These are phyloP conservation scores for Leucoma salicis DNA, from an alignment of 2,888 invertebrate genomes.

Conservation along the genomic window DNA sequence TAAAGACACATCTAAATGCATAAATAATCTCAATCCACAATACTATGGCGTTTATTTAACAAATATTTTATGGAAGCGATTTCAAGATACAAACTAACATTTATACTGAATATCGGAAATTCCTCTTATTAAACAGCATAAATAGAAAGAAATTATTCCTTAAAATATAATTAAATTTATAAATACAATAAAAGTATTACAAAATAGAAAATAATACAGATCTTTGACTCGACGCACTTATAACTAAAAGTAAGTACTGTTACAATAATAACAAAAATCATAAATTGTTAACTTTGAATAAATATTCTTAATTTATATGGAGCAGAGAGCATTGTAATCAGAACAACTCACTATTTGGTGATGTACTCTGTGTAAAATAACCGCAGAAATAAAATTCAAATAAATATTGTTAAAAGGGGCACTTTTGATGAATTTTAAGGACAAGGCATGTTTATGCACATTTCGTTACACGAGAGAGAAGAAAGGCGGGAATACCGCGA, in stretches of 20 bases:
- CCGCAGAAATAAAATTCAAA: background rate
- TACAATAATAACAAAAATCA: constrained; percentile 65
- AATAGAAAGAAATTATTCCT: constrained; percentile 59
- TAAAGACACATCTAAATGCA: constrained; percentile 64
- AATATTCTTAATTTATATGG: constrained; percentile 68
- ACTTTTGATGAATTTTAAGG: too few relatives aligned
- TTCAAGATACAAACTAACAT: constrained; percentile 60
- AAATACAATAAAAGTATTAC: constrained; percentile 78
- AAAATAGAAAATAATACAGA: constrained; percentile 82
- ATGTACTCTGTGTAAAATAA: constrained; percentile 25
- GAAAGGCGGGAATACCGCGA: too few relatives aligned
- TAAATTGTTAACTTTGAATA: constrained; percentile 73
- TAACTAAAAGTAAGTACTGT: constrained; percentile 71
- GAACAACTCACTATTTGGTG: constrained; percentile 33
- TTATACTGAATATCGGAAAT: constrained; percentile 73
- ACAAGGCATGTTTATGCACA: too few relatives aligned
- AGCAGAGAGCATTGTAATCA: constrained; percentile 69
- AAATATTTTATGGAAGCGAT: constrained; percentile 63
- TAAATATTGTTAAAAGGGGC: too few relatives aligned
- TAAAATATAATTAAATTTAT: constrained; percentile 57
- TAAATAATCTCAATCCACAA: constrained; percentile 76
- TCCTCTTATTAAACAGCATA: constrained; percentile 78
- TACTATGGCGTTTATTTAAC: constrained; percentile 64
- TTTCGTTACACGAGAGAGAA: too few relatives aligned
- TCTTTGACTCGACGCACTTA: constrained; percentile 81